Percentiles rank a stretch among this genome's conserved stretches.
These are phyloP conservation scores for Tethea ocularis DNA, from an alignment of 2,888 invertebrate species.

Conservation along the genomic window DNA sequence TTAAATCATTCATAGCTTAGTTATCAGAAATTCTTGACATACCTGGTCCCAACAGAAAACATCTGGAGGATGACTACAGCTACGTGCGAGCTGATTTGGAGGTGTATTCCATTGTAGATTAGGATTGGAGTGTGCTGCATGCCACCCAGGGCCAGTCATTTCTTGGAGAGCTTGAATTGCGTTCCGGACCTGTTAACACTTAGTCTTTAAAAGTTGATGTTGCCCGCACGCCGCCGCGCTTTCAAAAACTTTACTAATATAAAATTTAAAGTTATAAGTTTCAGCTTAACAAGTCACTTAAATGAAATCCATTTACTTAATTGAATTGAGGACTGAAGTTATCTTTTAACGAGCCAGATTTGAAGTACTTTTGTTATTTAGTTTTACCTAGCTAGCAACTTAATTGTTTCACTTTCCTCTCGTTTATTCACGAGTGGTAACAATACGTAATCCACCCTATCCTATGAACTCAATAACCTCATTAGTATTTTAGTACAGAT, in stretches of 20 bases:
- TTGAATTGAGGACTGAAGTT: not conserved
- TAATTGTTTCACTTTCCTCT: no score
- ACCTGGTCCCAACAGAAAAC: slow-evolving; percentile 90
- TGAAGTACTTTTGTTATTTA: not conserved
- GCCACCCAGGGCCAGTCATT: slow-evolving; percentile 88
- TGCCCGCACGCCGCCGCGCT: not conserved
- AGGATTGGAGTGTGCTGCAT: slow-evolving; percentile 93
- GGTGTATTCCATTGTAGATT: slow-evolving; percentile 86
- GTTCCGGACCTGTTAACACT: slow-evolving; percentile 86
- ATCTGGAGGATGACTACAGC: slow-evolving; percentile 93
- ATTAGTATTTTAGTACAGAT: not conserved
- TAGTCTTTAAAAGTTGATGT: not conserved
- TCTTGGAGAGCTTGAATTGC: slow-evolving; percentile 93
- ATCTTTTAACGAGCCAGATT: not conserved
- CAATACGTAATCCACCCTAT: not conserved
- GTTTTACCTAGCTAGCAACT: no score
- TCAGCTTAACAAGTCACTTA: not conserved
- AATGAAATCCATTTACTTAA: not conserved
- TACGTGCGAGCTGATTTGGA: slow-evolving; percentile 86
- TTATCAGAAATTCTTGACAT: slow-evolving; percentile 15
- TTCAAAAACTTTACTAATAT: not conserved
- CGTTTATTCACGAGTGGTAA: not conserved
- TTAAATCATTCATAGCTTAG: no score
- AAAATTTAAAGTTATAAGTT: not conserved
- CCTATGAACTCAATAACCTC: not conserved